Base-by-base conservation (phyloP, 2,888 invertebrate genomes). In the Trachelus tabidus region DNA sequence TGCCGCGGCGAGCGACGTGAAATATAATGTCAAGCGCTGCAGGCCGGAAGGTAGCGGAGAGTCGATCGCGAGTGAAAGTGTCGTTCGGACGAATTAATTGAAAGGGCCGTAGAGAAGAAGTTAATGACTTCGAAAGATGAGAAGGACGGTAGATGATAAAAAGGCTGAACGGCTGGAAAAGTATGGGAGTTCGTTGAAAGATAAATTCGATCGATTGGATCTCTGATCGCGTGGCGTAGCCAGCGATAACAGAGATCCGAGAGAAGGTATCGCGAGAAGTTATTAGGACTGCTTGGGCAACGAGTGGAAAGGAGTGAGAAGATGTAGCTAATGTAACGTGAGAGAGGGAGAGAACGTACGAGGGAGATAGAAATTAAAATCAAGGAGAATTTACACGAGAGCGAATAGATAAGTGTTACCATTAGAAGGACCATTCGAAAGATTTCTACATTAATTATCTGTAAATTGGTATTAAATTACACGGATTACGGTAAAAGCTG, bases 121-220 rank as follows among this genome's bases (percentile, higher is more conserved):
- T n/a, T 56, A 56, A 56, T 2, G 56, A 23, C 23, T 56, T 56
- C 2, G 2, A 6, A 56, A 9, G 56, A 56, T 23, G 56, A 56
- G 9, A 56, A 23, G 6, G 56, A 71, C 31, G 31, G 15, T 4
- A 71, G 4, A 33, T 9, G 31, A 11, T 23, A 12, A 31, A 31
- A 31, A 23, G 31, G 71, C 71, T 12, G 30, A 33, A 71, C 0
- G 9, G 6, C 9, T 56, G 23, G 56, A 56, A 30, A 34, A 74
- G 35, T 35, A 34, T 74, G 11, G 35, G 34, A 34, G 6, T 34
- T 6, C 11, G 23, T n/a, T 35, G 12, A 33, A 34, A 34, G 68
- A 69, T 79, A 77, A 76, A 80, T 75, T 77, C 77, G 76, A 77
- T 71, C 81, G 78, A 81, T 80, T 75, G 69, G 31, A 37, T 78